Evolutionary conservation across 2,797 vertebrate genomes (phyloP), one percentile per base, ranked within the genome.

Genomic region (Hafferia zeledoni): DNA sequence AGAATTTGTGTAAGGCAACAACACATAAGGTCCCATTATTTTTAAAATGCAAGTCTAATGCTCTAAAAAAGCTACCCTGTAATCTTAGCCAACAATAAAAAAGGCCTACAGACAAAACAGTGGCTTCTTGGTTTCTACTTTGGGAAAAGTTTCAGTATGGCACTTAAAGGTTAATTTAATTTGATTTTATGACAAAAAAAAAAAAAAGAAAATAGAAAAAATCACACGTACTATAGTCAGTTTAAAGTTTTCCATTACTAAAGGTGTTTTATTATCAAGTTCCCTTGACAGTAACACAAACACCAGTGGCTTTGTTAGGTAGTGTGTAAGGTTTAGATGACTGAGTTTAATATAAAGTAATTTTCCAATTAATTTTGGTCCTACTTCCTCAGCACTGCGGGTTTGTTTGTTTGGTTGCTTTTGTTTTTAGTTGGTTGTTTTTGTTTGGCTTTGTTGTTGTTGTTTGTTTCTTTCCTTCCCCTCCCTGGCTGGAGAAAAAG

Each of bases 221-320:
- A 57, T 19, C 61, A 71, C 50, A 57, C 44, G 47, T 60, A 11
- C 33, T 15, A 17, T 52, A 61, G 41, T 59, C 33, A 72, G 37
- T 28, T 87, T 78, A 3, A 87, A 85, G 35, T 83, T 95, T 85
- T 92, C 71, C 91, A 71, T 64, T 81, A 80, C 72, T 68, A 37
- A 93, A 95, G n/a, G 82, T 86, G 79, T 81, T 94, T 95, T 87
- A 94, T 81, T 91, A 83, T 93, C 47, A 76, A 65, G 59, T 52
- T 95, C 65, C 83, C 76, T 75, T 83, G 89, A 94, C 60, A 91
- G 52, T 74, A 90, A 65, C 57, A 69, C 28, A 20, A 89, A 92
- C 89, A 95, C 81, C 81, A 59, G 70, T 19, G 44, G 78, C 92
- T 95, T 90, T 96, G 89, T 90, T 76, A 76, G 35, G 28, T 11